Evolutionary conservation across 2,888 invertebrate species (phyloP).

Genomic region (Silvanus unidentatus): DNA sequence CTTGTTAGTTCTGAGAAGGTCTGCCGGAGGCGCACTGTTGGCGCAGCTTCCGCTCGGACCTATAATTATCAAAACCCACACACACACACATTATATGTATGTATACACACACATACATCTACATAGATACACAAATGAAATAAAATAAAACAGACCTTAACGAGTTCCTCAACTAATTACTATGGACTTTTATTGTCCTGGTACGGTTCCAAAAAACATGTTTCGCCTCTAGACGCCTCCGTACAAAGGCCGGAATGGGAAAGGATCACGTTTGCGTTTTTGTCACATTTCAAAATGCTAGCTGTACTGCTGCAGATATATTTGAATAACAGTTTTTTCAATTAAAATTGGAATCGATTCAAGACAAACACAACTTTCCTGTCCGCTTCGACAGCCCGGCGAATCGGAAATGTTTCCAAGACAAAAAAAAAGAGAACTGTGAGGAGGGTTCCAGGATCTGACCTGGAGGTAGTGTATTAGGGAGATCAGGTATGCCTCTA

Average conservation of each 20-base stretch:
- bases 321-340: too few relatives aligned
- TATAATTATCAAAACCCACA: constrained; percentile 44
- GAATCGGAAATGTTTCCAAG: neutral
- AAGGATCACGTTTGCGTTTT: neutral
- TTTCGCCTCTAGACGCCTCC: too few relatives aligned
- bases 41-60: constrained; percentile 38
- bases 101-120: too few relatives aligned
- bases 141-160: constrained; percentile 25
- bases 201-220: constrained; percentile 15
- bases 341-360: too few relatives aligned
- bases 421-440: too few relatives aligned
- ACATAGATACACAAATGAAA: constrained; percentile 15
- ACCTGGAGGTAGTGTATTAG: constrained; percentile 24
- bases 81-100: constrained; percentile 17
- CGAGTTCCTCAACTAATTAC: constrained; percentile 27
- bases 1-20: constrained; percentile 43
- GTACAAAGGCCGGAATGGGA: neutral
- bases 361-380: too few relatives aligned
- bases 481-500: constrained; percentile 27
- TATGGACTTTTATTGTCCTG: constrained; percentile 20
- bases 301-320: too few relatives aligned
- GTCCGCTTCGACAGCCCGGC: neutral
- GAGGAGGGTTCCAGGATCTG: neutral
- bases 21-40: constrained; percentile 26
- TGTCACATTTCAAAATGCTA: neutral